These are phyloP conservation scores for Polyodon spathula DNA, from an alignment of 2,113 vertebrate species.

Conservation along the genomic window DNA sequence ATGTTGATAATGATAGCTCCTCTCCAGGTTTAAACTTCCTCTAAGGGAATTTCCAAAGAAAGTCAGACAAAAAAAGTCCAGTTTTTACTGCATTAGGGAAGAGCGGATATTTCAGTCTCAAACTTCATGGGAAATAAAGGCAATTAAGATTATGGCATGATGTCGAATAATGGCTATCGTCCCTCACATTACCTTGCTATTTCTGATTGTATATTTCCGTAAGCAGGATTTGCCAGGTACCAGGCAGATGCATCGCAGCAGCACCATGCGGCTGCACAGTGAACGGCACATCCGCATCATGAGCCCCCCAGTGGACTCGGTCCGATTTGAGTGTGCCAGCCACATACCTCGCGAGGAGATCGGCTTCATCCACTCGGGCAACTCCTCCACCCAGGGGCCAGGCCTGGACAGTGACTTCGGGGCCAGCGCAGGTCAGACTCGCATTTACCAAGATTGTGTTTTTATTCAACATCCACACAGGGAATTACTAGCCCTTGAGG, in stretches of 20 bases:
- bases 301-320: conserved; percentile 28
- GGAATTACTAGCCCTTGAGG: not conserved
- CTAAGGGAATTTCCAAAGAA: too few relatives aligned
- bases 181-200: not conserved
- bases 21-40: too few relatives aligned
- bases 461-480: not conserved
- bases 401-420: conserved; percentile 73
- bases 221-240: conserved; percentile 7
- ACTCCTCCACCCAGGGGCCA: conserved; percentile 42
- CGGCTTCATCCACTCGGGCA: conserved; percentile 21
- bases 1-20: too few relatives aligned
- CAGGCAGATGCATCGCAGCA: conserved; percentile 31
- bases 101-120: too few relatives aligned
- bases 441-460: not conserved
- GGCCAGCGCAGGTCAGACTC: conserved; percentile 60
- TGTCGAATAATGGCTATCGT: too few relatives aligned
- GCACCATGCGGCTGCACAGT: conserved; percentile 34
- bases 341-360: conserved; percentile 30
- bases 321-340: conserved; percentile 41
- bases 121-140: too few relatives aligned
- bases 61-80: too few relatives aligned
- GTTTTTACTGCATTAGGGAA: too few relatives aligned
- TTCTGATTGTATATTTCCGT: not conserved
- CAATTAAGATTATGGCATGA: too few relatives aligned
- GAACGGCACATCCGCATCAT: conserved; percentile 18